Evolutionary conservation across 2,797 vertebrate species (phyloP), one percentile per base, ranked within the genome.

Genomic region (Semaprochilodus insignis): DNA sequence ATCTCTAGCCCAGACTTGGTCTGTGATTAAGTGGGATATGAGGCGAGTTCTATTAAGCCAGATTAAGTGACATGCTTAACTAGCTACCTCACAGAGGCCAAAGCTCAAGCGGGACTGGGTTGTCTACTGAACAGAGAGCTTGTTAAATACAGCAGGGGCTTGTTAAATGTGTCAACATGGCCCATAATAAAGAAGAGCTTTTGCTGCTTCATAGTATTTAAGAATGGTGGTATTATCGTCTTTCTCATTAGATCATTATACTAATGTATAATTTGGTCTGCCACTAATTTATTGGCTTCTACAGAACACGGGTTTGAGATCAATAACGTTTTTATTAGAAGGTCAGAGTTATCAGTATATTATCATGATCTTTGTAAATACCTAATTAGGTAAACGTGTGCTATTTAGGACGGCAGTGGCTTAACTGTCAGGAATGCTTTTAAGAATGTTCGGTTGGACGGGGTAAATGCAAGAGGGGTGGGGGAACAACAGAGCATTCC

Each of bases 1-100:
- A 90, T 90, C 86, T 86, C 36, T 44, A 25, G 27, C 59, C n/a
- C 77, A 80, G 86, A 71, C 71, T 78, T 82, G 75, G 81, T 82
- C 65, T 86, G 80, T 80, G 87, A 87, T 87, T 83, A 86, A 85
- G 70, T 74, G 80, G 85, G 84, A 83, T 87, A 87, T 86, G 80
- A 86, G 75, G 72, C 62, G 77, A 76, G 74, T 88, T 87, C 85
- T 85, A 89, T 88, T 89, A 88, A 77, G 84, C 77, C 70, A 83
- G 74, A 85, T 85, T 80, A 87, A 87, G 84, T 84, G 82, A 86
- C 81, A 85, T 74, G 76, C 75, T 81, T 84, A 85, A 86, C 84
- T 74, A 81, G 75, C 55, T 78, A 81, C 85, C 80, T 79, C 75
- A 76, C 66, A 70, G 74, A 81, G 80, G 85, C 80, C 82, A 66